Base-by-base conservation (phyloP, 2,888 invertebrate genomes). In the Xanthorhoe designata region DNA sequence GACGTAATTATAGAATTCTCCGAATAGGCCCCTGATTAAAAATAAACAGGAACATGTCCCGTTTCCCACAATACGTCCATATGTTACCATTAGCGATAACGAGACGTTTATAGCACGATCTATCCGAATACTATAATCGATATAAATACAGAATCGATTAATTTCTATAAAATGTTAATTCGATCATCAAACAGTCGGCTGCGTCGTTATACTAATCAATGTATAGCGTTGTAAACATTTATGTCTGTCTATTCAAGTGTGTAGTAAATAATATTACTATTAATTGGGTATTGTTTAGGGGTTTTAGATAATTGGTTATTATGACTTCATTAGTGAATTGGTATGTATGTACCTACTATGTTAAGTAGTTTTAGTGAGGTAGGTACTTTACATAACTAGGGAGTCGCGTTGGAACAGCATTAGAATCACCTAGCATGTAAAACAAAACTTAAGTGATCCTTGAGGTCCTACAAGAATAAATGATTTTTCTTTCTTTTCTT, bases 141-240 rank as follows among this genome's bases (percentile, higher is more conserved):
- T 82, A 83, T 84, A 83, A 78, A 82, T 84, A 83, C 79, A 80
- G 82, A 89, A 91, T 91, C 92, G 91, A 91, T 91, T 91, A 91
- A 90, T 92, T 89, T 88, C 86, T 85, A 87, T 87, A 87, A 82
- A 89, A 90, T 90, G 88, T 90, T 90, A 91, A 91, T 89, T 89
- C 80, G 82, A 84, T 88, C 89, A 84, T 91, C 90, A 90, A 90
- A 90, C 85, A 88, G 89, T 87, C 87, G 83, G 85, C 75, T 73
- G 76, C 83, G 82, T 89, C 88, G 90, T 91, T 91, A 89, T 82
- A 85, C 86, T 91, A 90, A 92, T 92, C 89, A 90, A 87, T 85
- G 87, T 86, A 86, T 88, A 81, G 88, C 83, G 84, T 83, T 77
- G 85, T 89, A 89, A 90, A 89, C 83, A 82, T 88, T 87, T 86